Percentiles rank a stretch among this genome's conserved stretches.
phyloP scores from a whole-genome alignment of 2,113 vertebrate genomes.

The Emberiza fucata region DNA sequence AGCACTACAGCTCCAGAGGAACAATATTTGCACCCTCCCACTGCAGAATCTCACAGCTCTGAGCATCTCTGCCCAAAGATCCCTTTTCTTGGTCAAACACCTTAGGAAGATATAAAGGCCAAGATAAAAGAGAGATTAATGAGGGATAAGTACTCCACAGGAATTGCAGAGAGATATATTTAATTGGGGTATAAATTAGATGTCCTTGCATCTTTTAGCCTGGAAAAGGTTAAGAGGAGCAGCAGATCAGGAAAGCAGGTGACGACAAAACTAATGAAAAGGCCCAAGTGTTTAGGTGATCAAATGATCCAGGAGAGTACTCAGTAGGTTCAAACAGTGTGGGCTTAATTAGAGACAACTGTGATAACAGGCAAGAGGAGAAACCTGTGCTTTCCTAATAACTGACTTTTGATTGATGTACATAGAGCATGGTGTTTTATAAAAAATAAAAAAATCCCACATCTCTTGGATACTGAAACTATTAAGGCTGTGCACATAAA shows the following conservation, averaged over 20 bases:
- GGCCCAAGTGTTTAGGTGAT: neutral
- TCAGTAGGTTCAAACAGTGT: neutral
- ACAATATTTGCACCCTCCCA: neutral
- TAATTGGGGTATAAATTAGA: slow-evolving; percentile 2
- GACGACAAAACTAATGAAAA: neutral
- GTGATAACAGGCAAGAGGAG: neutral
- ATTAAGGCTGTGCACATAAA: neutral
- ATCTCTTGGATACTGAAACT: neutral
- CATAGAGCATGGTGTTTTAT: neutral
- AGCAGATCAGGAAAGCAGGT: neutral
- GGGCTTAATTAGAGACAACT: neutral
- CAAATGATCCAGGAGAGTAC: neutral
- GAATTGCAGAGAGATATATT: neutral
- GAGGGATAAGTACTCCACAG: neutral
- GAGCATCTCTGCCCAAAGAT: neutral
- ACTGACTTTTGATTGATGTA: neutral
- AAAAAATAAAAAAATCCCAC: neutral
- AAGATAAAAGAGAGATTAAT: slow-evolving; percentile 5
- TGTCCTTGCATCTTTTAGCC: neutral
- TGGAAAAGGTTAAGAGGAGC: slow-evolving; percentile 5
- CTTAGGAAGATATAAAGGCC: neutral
- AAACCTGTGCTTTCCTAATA: neutral
- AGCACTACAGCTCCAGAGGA: neutral
- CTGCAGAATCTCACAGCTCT: neutral
- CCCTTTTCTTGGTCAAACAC: neutral